Percentiles rank a stretch among this genome's conserved stretches.
Conservation (phyloP, 2,888 invertebrate species). For the Drosophila demipolita region DNA sequence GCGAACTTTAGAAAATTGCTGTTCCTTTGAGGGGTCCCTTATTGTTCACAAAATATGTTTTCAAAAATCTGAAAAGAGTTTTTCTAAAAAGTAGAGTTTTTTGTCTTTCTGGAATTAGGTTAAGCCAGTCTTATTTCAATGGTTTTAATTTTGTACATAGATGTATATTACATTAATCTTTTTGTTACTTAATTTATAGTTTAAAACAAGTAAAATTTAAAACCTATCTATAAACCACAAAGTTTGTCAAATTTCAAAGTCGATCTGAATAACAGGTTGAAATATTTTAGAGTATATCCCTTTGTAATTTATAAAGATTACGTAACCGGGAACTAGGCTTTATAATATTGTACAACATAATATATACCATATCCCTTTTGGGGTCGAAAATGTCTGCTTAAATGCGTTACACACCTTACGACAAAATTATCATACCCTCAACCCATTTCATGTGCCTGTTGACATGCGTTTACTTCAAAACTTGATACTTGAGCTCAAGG, state of each 20-base stretch:
- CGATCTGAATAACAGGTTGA: background rate
- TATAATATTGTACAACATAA: background rate
- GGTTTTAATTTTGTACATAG: no score
- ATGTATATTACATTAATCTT: no score
- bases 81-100: background rate
- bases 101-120: no score
- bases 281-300: background rate
- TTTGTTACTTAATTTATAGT: no score
- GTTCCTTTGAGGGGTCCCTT: no score
- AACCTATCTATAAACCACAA: no score
- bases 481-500: constrained; percentile 56
- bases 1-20: no score
- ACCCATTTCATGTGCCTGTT: constrained; percentile 31
- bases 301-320: background rate
- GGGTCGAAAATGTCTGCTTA: background rate
- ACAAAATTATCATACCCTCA: constrained; percentile 10
- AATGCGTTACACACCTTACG: constrained; percentile 3
- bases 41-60: background rate
- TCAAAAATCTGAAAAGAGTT: background rate
- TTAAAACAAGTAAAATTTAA: no score
- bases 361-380: background rate
- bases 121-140: no score
- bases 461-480: constrained; percentile 41
- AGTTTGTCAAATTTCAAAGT: background rate
- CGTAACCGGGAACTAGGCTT: background rate